Evolutionary conservation across 2,113 vertebrate species (phyloP).

Genomic region (Colius striatus): DNA sequence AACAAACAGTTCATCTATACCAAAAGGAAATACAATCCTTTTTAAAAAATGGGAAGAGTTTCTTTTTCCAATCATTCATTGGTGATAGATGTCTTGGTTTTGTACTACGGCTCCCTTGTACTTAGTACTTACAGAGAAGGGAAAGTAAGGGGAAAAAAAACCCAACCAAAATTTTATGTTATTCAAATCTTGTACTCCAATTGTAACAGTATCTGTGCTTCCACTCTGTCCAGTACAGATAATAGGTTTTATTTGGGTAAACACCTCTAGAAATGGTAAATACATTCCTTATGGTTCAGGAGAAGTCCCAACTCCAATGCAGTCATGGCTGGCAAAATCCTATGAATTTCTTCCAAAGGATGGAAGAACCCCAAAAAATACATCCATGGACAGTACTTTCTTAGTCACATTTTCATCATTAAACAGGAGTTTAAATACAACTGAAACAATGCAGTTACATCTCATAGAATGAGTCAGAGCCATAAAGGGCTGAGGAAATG

Average conservation of each 20-base stretch:
- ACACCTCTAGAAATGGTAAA: background rate
- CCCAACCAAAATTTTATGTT: accelerated
- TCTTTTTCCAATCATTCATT: background rate
- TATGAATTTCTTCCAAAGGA: background rate
- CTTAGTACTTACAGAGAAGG: background rate
- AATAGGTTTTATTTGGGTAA: background rate
- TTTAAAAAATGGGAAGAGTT: accelerated
- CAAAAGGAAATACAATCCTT: background rate
- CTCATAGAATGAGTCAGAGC: background rate
- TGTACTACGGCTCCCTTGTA: background rate
- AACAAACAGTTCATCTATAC: background rate
- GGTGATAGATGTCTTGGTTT: background rate
- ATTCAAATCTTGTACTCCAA: background rate
- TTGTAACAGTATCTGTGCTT: background rate
- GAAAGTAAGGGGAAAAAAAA: background rate
- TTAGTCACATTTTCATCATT: background rate
- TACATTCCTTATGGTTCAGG: background rate
- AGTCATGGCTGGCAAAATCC: background rate
- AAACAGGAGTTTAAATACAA: background rate
- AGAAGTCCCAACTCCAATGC: background rate
- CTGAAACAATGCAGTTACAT: background rate
- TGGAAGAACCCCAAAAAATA: background rate
- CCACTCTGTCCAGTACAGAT: background rate
- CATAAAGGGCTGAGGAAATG: background rate
- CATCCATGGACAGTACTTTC: background rate